A percentile compares a stretch with the other conserved stretches of the same genome.
Conservation (phyloP, 2,797 vertebrate genomes). For the Echeneis naucrates region DNA sequence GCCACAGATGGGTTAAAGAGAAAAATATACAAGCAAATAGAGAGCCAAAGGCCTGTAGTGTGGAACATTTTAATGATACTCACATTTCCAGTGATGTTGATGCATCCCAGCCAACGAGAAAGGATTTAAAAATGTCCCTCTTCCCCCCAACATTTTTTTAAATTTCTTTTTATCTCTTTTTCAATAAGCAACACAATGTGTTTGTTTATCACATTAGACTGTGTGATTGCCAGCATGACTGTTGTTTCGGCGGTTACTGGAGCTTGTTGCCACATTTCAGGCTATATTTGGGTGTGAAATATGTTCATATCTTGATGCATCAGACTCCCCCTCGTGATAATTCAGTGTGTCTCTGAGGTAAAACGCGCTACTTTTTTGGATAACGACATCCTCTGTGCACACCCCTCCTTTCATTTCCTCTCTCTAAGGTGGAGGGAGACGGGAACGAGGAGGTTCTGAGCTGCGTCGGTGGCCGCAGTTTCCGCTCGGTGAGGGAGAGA, state of each 20-base stretch:
- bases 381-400: slow-evolving; percentile 35
- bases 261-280: slow-evolving; percentile 61
- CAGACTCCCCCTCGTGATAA: slow-evolving; percentile 54
- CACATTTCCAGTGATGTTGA: slow-evolving; percentile 51
- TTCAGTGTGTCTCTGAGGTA: slow-evolving; percentile 51
- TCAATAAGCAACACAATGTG: slow-evolving; percentile 49
- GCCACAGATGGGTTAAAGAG: slow-evolving; percentile 37
- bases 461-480: slow-evolving; percentile 92
- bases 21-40: slow-evolving; percentile 1
- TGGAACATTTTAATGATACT: slow-evolving; percentile 52
- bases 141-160: slow-evolving; percentile 3
- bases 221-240: slow-evolving; percentile 62
- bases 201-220: slow-evolving; percentile 67
- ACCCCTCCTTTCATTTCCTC: slow-evolving; percentile 9
- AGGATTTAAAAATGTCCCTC: slow-evolving; percentile 18
- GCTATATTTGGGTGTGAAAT: slow-evolving; percentile 71
- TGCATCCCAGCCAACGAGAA: slow-evolving; percentile 35
- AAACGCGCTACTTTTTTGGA: slow-evolving; percentile 35
- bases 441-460: slow-evolving; percentile 87
- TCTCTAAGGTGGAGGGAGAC: slow-evolving; percentile 87
- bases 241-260: slow-evolving; percentile 45
- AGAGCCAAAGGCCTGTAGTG: slow-evolving; percentile 56
- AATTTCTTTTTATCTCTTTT: slow-evolving; percentile 28
- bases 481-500: slow-evolving; percentile 93
- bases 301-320: slow-evolving; percentile 60